Base-by-base conservation (phyloP, 2,888 invertebrate genomes). In the Bibio marci region DNA sequence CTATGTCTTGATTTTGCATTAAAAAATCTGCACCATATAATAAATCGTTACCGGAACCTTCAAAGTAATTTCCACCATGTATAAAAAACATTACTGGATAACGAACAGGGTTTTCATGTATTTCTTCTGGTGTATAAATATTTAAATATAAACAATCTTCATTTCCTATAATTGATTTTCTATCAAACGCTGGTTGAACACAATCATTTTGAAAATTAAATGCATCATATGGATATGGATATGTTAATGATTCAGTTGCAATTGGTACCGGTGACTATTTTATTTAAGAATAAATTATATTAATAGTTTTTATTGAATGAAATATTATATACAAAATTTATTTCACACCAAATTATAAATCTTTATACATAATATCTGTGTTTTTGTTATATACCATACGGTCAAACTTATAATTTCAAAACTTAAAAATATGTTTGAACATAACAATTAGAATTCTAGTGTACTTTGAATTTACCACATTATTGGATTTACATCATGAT, bases 121-220 rank as follows among this genome's bases (percentile, higher is more conserved):
- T 13, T 22, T 25, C 11, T 25, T 14, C 17, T 12, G 41, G 38
- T 14, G 35, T 30, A 27, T 35, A 38, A 17, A 41, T 26, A 15
- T 41, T 41, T 14, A 41, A 19, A 31, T 22, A 38, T 8, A 41
- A 30, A 31, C 41, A 41, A 27, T 41, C 35, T 35, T 41, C 41
- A 11, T n/a, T 14, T 3, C 38, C 38, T n/a, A 25, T 14, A 13
- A 15, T 12, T 15, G 12, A 14, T 31, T 14, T 5, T n/a, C 4
- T 6, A 17, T 30, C 35, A 2, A 18, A 22, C 15, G 14, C 12
- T 4, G 31, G 5, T 14, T 41, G 41, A 11, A 32, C 22, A 17
- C 41, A 41, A 11, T 26, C 19, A 27, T 19, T 19, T 30, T 18
- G 15, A 19, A 35, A 41, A 13, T 41, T 26, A 14, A 22, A 18